Base-by-base conservation (phyloP, 2,797 vertebrate species). In the Halcyon smyrnensis region DNA sequence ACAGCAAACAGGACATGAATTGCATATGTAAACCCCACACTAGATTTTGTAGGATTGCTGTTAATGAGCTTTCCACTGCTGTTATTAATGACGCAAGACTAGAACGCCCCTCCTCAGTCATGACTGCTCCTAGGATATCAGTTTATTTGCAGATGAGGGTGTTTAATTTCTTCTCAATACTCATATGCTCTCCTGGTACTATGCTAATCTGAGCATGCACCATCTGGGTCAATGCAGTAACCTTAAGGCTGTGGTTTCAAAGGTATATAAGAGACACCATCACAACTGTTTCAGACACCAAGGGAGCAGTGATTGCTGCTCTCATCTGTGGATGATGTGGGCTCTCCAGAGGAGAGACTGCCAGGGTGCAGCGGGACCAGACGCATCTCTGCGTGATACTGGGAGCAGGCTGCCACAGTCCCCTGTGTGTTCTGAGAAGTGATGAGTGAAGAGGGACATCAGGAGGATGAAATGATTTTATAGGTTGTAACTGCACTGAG, bases 341-440 rank as follows among this genome's bases (percentile, higher is more conserved):
- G 3, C 7, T 71, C 28, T 59, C 39, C 7, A 15, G 36, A 28
- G 24, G 3, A 64, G 28, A 56, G 19, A 17, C 41, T 34, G 9
- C 5, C 37, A 18, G 11, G 0, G 2, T 32, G 23, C 46, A 78
- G 27, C 57, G 15, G 9, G 10, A 13, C 32, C 7, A 7, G 21
- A 19, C 51, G 34, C 67, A 76, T 59, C 41, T n/a, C 63, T 54
- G 25, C 34, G 21, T 0, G 0, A 41, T 57, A 30, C 46, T 74
- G 56, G 34, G 10, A 74, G 28, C 18, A 59, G 54, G 50, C 41
- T 84, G 34, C 25, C 48, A 54, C 64, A 11, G 18, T 18, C 6
- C 39, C n/a, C 57, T 56, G 30, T 0, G 0, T 41, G 15, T 69
- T n/a, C 63, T 17, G 9, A 59, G 64, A 48, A 76, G 8, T 23